Percentiles rank a stretch among this genome's conserved stretches.
Conservation (phyloP, 1,140 invertebrate species). For the Bombus ignitus region DNA sequence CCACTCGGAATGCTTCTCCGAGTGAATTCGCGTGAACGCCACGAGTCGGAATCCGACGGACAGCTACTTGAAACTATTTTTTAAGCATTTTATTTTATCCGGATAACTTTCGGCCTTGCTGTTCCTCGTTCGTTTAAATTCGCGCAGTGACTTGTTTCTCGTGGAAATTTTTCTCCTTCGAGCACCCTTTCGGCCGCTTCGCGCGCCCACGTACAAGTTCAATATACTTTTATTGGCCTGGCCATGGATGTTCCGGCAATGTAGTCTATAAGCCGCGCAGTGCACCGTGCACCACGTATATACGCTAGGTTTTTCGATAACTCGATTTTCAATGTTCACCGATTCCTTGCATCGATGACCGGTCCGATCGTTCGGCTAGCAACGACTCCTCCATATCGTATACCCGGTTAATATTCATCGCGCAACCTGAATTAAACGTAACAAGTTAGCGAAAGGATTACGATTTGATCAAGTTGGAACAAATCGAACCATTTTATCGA, state of each 20-base stretch:
- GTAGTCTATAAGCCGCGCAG: constrained; percentile 31
- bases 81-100: not conserved
- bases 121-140: not conserved
- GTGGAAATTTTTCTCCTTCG: constrained; percentile 12
- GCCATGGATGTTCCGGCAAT: constrained; percentile 45
- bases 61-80: not conserved
- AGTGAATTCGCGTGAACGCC: not conserved
- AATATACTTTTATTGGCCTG: constrained; percentile 63
- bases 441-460: not conserved
- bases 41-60: no score
- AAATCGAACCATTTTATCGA: not conserved
- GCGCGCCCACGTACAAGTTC: constrained; percentile 54
- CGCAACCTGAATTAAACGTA: not conserved
- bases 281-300: not conserved
- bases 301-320: constrained; percentile 24
- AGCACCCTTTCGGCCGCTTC: not conserved
- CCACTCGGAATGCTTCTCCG: no score
- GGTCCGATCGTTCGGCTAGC: not conserved
- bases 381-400: not conserved
- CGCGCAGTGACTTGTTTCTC: not conserved
- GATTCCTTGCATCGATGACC: constrained; percentile 11
- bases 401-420: not conserved
- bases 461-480: not conserved
- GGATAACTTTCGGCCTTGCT: not conserved
- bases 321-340: constrained; percentile 45